Base-by-base conservation (phyloP, 2,797 vertebrate genomes). In the Epinephelus coioides region DNA sequence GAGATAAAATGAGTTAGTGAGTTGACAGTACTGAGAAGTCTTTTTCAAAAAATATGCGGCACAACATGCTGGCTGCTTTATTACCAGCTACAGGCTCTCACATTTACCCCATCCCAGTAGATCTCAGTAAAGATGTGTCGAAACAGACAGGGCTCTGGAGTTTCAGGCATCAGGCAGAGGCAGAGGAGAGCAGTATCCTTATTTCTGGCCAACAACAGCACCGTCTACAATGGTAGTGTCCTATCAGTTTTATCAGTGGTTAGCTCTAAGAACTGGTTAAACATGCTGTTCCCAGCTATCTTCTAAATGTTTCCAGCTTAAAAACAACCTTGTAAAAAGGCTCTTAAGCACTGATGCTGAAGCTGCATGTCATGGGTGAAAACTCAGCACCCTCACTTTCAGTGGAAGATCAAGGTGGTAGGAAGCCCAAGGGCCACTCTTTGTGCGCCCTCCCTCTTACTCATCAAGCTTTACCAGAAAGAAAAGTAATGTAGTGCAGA, bases 21-120 rank as follows among this genome's bases (percentile, higher is more conserved):
- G 61, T 81, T 68, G 46, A 71, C 67, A 70, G 57, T 96, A 96
- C 78, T 95, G 96, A 19, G 56, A 12, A 54, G 55, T 25, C 30
- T 72, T 54, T 73, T 61, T 13, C 27, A 30, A 43, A 47, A 73
- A 76, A 76, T 15, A 38, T 69, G 66, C 50, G 34, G 62, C 30
- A 69, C 30, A 65, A 73, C 73, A 27, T 57, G 47, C 69, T 25
- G 62, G 46, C 43, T 67, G 25, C 19, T 60, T 69, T 43, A 51
- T 10, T 30, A 57, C 19, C 49, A 57, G 46, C 34, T 46, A 53
- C 40, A 43, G 49, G 55, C 23, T 34, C 15, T 38, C 30, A 78
- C 43, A 61, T 66, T 25, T 34, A 60, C 21, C 27, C 8, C 18
- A 43, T 25, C 11, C 13, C 7, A 67, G 17, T 43, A 69, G 53